Evolutionary conservation across 2,797 vertebrate species (phyloP).

Genomic region (Furcifer pardalis): DNA sequence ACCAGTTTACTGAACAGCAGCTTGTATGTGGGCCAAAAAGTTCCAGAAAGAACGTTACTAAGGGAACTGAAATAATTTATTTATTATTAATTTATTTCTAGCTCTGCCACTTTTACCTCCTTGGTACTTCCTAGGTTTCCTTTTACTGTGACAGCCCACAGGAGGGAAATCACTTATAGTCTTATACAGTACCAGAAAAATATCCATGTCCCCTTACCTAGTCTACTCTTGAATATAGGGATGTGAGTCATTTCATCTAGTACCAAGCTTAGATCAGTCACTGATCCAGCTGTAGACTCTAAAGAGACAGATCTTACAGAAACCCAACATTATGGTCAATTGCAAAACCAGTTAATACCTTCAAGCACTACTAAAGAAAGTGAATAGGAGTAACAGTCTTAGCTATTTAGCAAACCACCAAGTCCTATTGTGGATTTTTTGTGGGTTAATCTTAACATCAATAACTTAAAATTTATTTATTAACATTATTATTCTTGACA

Average conservation of each 20-base stretch:
- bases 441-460: background rate
- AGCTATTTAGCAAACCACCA: background rate
- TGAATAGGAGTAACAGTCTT: background rate
- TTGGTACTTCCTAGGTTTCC: background rate
- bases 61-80: background rate
- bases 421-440: background rate
- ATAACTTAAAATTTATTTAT: background rate
- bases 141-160: too few species aligned
- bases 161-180: background rate
- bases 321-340: background rate
- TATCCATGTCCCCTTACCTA: background rate
- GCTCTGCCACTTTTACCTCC: background rate
- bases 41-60: background rate
- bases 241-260: background rate
- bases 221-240: background rate
- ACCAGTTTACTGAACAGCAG: background rate
- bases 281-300: background rate
- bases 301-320: background rate
- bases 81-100: background rate
- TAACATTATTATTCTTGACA: background rate
- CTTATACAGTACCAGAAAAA: background rate
- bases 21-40: background rate
- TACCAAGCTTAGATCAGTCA: background rate
- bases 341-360: background rate
- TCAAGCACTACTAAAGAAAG: too few species aligned